Base-by-base conservation (phyloP, 23 tunicate genomes). In the Botrylloides violaceus region DNA sequence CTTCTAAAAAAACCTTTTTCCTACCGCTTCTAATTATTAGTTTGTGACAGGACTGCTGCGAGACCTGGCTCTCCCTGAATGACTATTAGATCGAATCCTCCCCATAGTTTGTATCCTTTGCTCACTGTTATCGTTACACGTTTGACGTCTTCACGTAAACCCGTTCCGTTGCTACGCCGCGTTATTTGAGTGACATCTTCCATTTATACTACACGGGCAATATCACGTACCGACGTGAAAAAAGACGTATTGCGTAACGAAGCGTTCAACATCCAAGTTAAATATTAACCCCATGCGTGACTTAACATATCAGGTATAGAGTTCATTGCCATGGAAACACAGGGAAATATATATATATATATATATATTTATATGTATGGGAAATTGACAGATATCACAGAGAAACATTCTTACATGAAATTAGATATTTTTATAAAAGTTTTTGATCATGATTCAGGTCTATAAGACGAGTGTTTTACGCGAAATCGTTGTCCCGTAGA, bases 161-260 rank as follows among this genome's bases (percentile, higher is more conserved):
- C 53, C 53, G 53, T 43, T 43, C 53, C 53, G 53, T 43, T 43
- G 53, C 53, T 43, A 43, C 53, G 53, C 53, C 15, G 53, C 9
- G 9, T 7, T 43, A 43, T 43, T 43, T 43, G 53, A 43, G 53
- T 43, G 15, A 15, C 53, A 43, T 7, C 12, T 43, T 43, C 15
- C 53, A 9, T 43, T 43, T 43, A 43, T 43, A 43, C 53, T 15
- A 7, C 53, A 15, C 53, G 12, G 15, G 53, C 15, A 7, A 43
- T 15, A 15, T 15, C n/a, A n/a, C n/a, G n/a, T n/a, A n/a, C 15
- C 53, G 15, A 43, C 53, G 53, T 43, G 53, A 43, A 43, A 43
- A 43, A 43, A 43, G 53, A 43, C 53, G 53, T 15, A 43, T 43
- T 43, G 53, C 53, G 53, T 43, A 43, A 43, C n/a, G n/a, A 15